A percentile compares a stretch with the other conserved stretches of the same genome.
These are phyloP conservation scores for Catalaphyllia jardinei DNA, from an alignment of 64 coral and sea anemone genomes.

Conservation along the genomic window DNA sequence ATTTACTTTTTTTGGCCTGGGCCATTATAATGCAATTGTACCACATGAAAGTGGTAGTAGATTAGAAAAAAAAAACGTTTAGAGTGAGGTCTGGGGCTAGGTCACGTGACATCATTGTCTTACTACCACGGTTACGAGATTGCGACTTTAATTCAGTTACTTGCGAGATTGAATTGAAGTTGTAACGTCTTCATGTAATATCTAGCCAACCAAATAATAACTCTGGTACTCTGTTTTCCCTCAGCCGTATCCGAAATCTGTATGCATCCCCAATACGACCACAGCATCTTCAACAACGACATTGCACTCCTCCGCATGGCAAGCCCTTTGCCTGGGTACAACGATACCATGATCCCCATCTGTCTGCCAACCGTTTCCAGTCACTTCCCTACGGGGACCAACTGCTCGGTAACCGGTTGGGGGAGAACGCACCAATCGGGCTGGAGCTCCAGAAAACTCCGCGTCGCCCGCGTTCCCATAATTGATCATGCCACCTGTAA, in stretches of 20 bases:
- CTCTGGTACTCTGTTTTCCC: neutral
- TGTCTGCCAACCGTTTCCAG: slow-evolving; percentile 14
- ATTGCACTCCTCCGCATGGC: slow-evolving; percentile 44
- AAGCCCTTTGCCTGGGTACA: slow-evolving; percentile 31
- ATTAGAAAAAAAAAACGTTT: too few species aligned
- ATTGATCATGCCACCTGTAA: slow-evolving; percentile 38
- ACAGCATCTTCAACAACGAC: slow-evolving; percentile 34
- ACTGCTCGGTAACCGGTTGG: slow-evolving; percentile 60
- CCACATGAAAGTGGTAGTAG: too few species aligned
- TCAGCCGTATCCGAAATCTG: slow-evolving; percentile 51
- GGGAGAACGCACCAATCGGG: slow-evolving; percentile 39
- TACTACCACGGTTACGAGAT: too few species aligned
- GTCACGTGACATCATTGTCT: too few species aligned
- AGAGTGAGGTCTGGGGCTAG: too few species aligned
- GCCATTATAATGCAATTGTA: too few species aligned
- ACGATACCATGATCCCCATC: slow-evolving; percentile 49
- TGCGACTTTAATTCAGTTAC: too few species aligned
- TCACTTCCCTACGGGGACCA: slow-evolving; percentile 10
- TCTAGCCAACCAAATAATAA: neutral
- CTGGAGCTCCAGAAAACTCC: slow-evolving; percentile 54
- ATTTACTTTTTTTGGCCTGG: too few species aligned
- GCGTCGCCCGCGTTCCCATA: slow-evolving; percentile 66
- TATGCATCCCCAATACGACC: slow-evolving; percentile 49
- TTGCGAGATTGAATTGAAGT: too few species aligned
- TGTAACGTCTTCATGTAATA: neutral